Evolutionary conservation across 2,113 vertebrate species (phyloP).

Genomic region (Aix galericulata): DNA sequence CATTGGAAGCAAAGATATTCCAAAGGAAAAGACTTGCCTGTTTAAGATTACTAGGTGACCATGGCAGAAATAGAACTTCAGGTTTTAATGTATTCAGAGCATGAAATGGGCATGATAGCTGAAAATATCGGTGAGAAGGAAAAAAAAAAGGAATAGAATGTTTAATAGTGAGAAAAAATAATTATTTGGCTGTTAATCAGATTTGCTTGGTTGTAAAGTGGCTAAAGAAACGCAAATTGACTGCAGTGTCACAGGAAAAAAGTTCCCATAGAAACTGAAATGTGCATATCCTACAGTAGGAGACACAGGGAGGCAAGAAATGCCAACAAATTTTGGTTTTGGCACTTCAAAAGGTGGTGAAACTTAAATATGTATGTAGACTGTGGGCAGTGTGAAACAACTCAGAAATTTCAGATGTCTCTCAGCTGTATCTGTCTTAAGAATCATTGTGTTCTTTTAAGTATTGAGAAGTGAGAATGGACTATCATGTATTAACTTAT

Average conservation of each 20-base stretch:
- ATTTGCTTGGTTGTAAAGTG: neutral
- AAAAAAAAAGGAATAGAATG: neutral
- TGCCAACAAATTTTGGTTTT: neutral
- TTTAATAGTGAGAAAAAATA: neutral
- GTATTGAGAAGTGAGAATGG: neutral
- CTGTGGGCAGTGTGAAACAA: neutral
- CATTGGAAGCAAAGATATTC: neutral
- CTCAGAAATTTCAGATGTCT: neutral
- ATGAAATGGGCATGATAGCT: neutral
- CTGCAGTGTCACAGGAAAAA: neutral
- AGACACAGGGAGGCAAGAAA: neutral
- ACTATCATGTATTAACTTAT: neutral
- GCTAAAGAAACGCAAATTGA: neutral
- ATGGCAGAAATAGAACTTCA: neutral
- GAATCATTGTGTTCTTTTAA: neutral
- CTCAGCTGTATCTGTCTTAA: neutral
- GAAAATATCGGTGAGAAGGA: neutral
- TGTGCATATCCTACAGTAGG: neutral
- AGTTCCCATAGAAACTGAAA: neutral
- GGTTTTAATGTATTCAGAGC: neutral
- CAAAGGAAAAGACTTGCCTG: neutral
- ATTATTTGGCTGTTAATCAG: neutral
- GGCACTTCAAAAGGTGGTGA: neutral
- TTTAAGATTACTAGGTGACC: neutral
- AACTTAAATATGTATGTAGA: neutral